Percentiles rank a stretch among this genome's conserved stretches.
Conservation (phyloP, 2,888 invertebrate species). For the Gandaritis pyraliata region DNA sequence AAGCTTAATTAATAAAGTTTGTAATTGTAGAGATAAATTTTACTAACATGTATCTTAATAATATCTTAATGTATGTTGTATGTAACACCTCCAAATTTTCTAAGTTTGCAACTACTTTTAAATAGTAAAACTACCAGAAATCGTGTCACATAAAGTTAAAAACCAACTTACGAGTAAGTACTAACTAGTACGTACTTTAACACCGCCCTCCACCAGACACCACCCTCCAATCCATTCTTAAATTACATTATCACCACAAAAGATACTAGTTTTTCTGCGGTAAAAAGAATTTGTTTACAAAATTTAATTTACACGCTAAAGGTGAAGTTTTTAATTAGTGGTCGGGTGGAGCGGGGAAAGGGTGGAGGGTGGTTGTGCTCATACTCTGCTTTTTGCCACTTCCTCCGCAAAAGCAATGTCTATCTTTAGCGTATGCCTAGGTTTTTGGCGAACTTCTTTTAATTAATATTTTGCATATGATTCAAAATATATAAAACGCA, state of each 20-base stretch:
- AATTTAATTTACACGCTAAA: conserved; percentile 47
- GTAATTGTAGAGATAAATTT: neutral
- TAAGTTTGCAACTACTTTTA: neutral
- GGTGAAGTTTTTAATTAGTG: conserved; percentile 72
- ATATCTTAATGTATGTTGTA: too few relatives aligned
- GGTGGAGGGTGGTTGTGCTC: conserved; percentile 33
- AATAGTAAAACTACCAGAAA: neutral
- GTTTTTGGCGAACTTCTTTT: conserved; percentile 22
- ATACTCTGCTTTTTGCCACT: conserved; percentile 54
- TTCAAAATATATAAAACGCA: neutral
- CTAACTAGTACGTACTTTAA: neutral
- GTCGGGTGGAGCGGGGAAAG: conserved; percentile 36
- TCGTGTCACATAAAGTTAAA: neutral
- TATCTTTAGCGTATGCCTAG: conserved; percentile 26
- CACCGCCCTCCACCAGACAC: conserved; percentile 11
- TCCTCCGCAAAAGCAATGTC: conserved; percentile 41
- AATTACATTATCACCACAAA: conserved; percentile 34
- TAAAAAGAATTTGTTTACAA: conserved; percentile 36
- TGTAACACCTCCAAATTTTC: neutral
- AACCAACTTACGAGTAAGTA: neutral
- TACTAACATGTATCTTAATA: neutral
- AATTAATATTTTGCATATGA: conserved; percentile 9
- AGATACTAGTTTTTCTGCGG: conserved; percentile 27
- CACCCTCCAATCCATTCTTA: conserved; percentile 22
- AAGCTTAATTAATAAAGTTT: neutral